phyloP scores from a whole-genome alignment of 1,140 invertebrate species.

The Rhopalosiphum padi region DNA sequence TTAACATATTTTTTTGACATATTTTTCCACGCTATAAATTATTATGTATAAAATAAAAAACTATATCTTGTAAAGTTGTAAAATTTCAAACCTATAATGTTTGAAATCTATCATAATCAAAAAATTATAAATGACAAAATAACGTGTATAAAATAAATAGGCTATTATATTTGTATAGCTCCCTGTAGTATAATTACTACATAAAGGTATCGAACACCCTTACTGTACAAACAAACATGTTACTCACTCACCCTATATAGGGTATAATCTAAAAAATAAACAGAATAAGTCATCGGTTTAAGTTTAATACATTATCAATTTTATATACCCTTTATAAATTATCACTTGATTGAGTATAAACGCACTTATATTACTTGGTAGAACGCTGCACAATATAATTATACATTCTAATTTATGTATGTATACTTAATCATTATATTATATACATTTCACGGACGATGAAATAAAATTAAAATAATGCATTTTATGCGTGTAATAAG shows the following conservation, averaged over 20 bases:
- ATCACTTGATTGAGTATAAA: background rate
- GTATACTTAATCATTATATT: background rate
- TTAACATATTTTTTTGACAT: too few relatives aligned
- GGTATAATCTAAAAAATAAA: slow-evolving; percentile 40
- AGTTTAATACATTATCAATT: background rate
- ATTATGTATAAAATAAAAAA: background rate
- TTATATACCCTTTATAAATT: background rate
- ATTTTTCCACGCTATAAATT: background rate
- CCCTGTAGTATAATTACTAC: slow-evolving; percentile 27
- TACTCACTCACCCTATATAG: background rate
- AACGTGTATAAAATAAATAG: background rate
- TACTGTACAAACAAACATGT: background rate
- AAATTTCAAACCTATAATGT: background rate
- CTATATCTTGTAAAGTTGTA: background rate
- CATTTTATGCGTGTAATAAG: background rate
- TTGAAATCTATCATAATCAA: background rate
- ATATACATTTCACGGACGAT: background rate
- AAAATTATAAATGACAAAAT: background rate
- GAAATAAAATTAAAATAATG: slow-evolving; percentile 4
- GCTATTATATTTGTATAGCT: background rate
- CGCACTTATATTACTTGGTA: background rate
- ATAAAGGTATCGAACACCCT: slow-evolving; percentile 24
- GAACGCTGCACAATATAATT: background rate
- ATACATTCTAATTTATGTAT: background rate
- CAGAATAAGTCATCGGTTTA: background rate